Evolutionary conservation across 1,140 invertebrate species (phyloP).

Genomic region (Heliconius nattereri): DNA sequence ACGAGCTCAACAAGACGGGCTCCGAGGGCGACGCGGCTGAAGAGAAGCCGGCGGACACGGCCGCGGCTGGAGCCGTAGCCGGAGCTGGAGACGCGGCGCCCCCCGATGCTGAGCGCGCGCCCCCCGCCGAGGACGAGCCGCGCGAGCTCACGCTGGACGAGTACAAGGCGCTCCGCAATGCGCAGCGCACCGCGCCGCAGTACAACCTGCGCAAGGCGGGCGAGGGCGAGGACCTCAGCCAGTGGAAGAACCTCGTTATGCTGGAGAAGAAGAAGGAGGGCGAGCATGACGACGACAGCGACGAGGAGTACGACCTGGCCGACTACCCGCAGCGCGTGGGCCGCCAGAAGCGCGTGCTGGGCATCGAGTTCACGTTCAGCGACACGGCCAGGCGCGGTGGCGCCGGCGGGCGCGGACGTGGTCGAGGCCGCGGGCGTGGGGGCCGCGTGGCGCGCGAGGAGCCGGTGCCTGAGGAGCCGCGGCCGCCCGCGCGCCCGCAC

Average conservation of each 20-base stretch:
- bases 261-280: conserved; percentile 90
- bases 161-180: conserved; percentile 91
- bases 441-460: conserved; percentile 61
- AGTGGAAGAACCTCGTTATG: conserved; percentile 96
- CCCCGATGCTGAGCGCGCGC: conserved; percentile 64
- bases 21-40: conserved; percentile 77
- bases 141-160: conserved; percentile 93
- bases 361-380: conserved; percentile 94
- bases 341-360: conserved; percentile 91
- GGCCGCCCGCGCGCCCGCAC: conserved; percentile 57
- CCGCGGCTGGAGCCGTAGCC: conserved; percentile 77
- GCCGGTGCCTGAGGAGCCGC: conserved; percentile 60
- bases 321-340: conserved; percentile 94
- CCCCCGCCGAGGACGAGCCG: conserved; percentile 87
- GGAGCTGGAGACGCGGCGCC: conserved; percentile 75
- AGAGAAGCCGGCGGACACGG: conserved; percentile 80
- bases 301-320: conserved; percentile 88
- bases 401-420: conserved; percentile 83
- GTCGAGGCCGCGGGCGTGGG: conserved; percentile 78
- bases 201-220: conserved; percentile 95
- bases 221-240: conserved; percentile 93
- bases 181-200: conserved; percentile 88
- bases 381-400: conserved; percentile 88
- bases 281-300: conserved; percentile 84
- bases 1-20: conserved; percentile 83